phyloP scores from a whole-genome alignment of 1,140 invertebrate genomes.

The Zaprionus vittiger region DNA sequence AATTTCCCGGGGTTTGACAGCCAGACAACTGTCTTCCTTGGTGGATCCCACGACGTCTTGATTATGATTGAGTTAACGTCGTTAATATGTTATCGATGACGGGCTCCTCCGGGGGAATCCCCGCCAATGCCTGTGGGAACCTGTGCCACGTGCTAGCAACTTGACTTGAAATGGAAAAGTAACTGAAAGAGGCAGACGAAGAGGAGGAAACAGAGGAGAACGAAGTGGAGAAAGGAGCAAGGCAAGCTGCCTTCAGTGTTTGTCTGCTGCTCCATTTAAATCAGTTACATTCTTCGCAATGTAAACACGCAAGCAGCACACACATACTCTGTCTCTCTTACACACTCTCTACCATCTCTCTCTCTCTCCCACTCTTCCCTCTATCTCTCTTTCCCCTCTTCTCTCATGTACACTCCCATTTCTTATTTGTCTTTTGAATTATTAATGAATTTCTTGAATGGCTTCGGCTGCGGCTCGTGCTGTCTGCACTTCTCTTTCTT shows the following conservation, averaged over 20 bases:
- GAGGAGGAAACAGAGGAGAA: not conserved
- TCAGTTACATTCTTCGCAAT: slow-evolving; percentile 62
- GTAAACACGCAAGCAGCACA: slow-evolving; percentile 37
- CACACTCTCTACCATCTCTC: not conserved
- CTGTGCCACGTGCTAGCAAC: slow-evolving; percentile 18
- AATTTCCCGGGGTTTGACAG: slow-evolving; percentile 34
- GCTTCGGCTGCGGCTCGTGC: slow-evolving; percentile 10
- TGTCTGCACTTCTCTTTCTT: not conserved
- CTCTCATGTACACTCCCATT: slow-evolving; percentile 28
- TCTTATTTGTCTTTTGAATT: slow-evolving; percentile 70
- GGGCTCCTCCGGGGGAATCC: not conserved
- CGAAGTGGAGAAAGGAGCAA: not conserved
- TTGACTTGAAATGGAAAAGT: slow-evolving; percentile 4
- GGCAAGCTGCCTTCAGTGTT: slow-evolving; percentile 25
- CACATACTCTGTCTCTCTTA: not conserved
- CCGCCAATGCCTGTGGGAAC: not conserved
- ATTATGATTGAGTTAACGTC: slow-evolving; percentile 77
- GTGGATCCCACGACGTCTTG: slow-evolving; percentile 20
- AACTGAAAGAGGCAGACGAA: not conserved
- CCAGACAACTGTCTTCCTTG: not conserved
- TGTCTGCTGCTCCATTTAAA: slow-evolving; percentile 74
- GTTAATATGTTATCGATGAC: slow-evolving; percentile 69
- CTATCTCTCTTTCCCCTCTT: not conserved
- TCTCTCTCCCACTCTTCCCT: not conserved
- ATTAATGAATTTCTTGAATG: slow-evolving; percentile 64